Evolutionary conservation across 1,140 invertebrate genomes (phyloP).

Genomic region (Dendroctonus ponderosae): DNA sequence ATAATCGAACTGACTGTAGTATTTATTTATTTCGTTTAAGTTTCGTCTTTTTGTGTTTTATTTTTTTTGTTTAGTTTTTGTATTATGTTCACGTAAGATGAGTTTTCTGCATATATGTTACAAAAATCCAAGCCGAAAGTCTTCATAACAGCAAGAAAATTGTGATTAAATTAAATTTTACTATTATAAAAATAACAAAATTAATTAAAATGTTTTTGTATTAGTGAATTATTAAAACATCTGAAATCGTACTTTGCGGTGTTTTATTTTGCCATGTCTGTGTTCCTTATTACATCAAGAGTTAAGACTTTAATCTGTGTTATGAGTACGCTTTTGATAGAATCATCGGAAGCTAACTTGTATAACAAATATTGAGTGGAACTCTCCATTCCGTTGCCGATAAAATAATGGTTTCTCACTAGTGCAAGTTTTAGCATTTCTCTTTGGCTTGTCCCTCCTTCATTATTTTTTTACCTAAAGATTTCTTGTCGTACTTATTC

Average conservation of each 20-base stretch:
- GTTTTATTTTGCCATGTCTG: constrained; percentile 31
- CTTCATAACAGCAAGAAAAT: constrained; percentile 47
- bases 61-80: constrained; percentile 13
- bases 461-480: too few relatives aligned
- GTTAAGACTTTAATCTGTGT: too few relatives aligned
- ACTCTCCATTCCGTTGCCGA: too few relatives aligned
- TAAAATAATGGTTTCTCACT: too few relatives aligned
- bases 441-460: too few relatives aligned
- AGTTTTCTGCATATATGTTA: constrained; percentile 40
- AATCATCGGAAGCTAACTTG: too few relatives aligned
- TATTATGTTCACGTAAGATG: constrained; percentile 15
- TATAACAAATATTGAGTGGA: too few relatives aligned
- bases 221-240: constrained; percentile 49
- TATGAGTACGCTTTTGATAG: too few relatives aligned
- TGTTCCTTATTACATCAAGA: too few relatives aligned
- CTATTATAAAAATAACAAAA: constrained; percentile 46
- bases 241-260: constrained; percentile 39
- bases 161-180: constrained; percentile 49
- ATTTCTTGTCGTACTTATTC: too few relatives aligned
- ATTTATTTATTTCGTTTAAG: constrained; percentile 29
- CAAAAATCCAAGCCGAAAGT: constrained; percentile 44
- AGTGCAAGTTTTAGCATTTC: too few relatives aligned
- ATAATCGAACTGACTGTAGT: constrained; percentile 30
- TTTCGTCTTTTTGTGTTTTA: constrained; percentile 19
- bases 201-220: constrained; percentile 48